Evolutionary conservation across 2,113 vertebrate genomes (phyloP), one percentile per base, ranked within the genome.

Genomic region (Australoheros scitulus): DNA sequence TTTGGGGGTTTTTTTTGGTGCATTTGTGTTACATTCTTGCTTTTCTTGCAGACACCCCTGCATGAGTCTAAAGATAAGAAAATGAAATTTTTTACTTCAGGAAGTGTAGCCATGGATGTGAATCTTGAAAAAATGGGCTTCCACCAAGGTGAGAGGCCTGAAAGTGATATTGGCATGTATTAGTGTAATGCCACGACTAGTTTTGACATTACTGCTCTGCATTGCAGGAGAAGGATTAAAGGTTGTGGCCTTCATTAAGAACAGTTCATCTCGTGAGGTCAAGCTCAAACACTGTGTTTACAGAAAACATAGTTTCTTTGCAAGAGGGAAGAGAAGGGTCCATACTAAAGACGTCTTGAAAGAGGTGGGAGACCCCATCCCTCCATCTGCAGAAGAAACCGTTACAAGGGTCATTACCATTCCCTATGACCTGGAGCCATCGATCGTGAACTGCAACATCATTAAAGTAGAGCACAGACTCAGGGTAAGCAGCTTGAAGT

Each of bases 381-480:
- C 90, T 3, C 91, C 89, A 13, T 92, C 77, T 3, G 1, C 81
- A 6, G 83, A 29, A 1, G 17, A 88, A 72, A 92, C 68, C 0
- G 13, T 95, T 11, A 91, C 82, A 22, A 82, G 59, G 55, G 70
- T 94, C 83, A 76, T 95, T 59, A 22, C 38, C 18, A 89, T 95
- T 75, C 94, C 95, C 2, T 56, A 18, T 24, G 90, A 92, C 32
- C 0, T 8, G 1, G 77, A 82, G 43, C 80, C 92, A 9, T 94
- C 94, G 1, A 94, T 95, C 78, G 0, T 77, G 52, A 93, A 93
- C 92, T 95, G 95, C 80, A 76, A 1, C 1, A 90, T 89, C 65
- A 87, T 96, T 58, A 94, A 89, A 84, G 90, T 24, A 14, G 95
- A 96, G 81, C 79, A 96, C 93, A 93, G 90, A 85, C 90, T 95